phyloP scores from a whole-genome alignment of 2,113 vertebrate genomes.

The Herpailurus yagouaroundi region DNA sequence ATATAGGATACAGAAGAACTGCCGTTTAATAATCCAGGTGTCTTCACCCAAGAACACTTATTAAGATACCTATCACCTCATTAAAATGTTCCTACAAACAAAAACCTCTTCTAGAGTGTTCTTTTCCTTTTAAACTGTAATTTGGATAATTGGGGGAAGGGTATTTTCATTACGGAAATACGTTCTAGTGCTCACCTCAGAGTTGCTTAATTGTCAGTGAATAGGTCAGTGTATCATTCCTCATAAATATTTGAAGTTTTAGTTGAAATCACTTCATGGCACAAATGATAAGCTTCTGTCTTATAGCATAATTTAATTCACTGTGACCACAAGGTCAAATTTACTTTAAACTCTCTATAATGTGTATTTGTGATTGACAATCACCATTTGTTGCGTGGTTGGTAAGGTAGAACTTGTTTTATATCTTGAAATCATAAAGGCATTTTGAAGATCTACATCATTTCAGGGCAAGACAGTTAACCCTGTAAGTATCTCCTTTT shows the following conservation, averaged over 20 bases:
- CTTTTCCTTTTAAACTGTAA: constrained; percentile 58
- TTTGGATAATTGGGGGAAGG: constrained; percentile 68
- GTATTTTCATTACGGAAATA: constrained; percentile 69
- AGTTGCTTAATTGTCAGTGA: constrained; percentile 66
- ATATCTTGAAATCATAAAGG: constrained; percentile 9
- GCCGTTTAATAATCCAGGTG: constrained; percentile 73
- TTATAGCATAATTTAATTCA: constrained; percentile 53
- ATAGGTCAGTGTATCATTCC: constrained; percentile 63
- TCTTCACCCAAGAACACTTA: constrained; percentile 75
- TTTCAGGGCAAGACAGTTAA: not conserved
- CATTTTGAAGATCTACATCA: not conserved
- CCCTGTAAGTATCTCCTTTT: not conserved
- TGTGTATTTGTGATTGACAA: not conserved
- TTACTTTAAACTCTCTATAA: not conserved
- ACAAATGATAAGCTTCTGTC: constrained; percentile 57
- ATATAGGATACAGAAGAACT: constrained; percentile 68
- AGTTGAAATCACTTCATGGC: constrained; percentile 44
- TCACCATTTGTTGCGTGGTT: not conserved
- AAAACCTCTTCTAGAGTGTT: constrained; percentile 55
- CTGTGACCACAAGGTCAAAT: not conserved
- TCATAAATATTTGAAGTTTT: constrained; percentile 66
- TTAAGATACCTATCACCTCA: constrained; percentile 79
- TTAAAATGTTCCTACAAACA: constrained; percentile 70
- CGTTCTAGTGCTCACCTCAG: constrained; percentile 23
- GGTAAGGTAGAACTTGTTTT: not conserved